Percentiles rank a stretch among this genome's conserved stretches.
phyloP scores from a whole-genome alignment of 2,113 vertebrate genomes.

The Oophaga pumilio region DNA sequence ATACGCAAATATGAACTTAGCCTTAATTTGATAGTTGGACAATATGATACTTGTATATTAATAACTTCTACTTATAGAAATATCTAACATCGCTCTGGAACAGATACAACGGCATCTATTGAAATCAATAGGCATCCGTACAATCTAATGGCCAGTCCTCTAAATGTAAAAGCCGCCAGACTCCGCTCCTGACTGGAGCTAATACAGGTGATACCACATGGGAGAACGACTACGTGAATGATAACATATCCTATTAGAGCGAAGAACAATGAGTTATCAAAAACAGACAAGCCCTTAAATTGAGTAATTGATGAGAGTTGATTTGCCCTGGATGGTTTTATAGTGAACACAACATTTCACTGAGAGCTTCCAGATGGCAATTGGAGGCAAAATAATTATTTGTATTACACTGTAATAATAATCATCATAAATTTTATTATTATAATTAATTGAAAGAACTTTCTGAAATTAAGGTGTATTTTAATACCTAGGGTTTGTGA shows the following conservation, averaged over 20 bases:
- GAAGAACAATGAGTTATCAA: background rate
- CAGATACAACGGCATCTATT: background rate
- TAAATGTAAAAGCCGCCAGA: background rate
- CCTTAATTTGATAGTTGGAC: too few species aligned
- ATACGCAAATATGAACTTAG: too few species aligned
- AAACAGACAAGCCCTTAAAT: background rate
- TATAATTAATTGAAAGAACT: too few species aligned
- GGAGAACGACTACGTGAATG: background rate
- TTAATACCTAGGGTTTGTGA: too few species aligned
- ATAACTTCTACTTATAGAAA: too few species aligned
- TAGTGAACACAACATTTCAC: background rate
- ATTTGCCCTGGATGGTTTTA: background rate
- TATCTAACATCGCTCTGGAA: too few species aligned
- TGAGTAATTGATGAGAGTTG: background rate
- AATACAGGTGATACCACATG: background rate
- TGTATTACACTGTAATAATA: too few species aligned
- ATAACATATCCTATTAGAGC: background rate
- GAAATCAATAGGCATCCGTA: background rate
- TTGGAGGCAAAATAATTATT: too few species aligned
- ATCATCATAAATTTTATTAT: too few species aligned
- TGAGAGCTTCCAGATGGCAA: too few species aligned
- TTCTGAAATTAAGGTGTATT: too few species aligned
- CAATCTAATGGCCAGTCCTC: background rate
- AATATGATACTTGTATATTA: too few species aligned
- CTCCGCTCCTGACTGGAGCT: background rate